Conservation (phyloP, 2,888 invertebrate species). For the Notodonta ziczac region DNA sequence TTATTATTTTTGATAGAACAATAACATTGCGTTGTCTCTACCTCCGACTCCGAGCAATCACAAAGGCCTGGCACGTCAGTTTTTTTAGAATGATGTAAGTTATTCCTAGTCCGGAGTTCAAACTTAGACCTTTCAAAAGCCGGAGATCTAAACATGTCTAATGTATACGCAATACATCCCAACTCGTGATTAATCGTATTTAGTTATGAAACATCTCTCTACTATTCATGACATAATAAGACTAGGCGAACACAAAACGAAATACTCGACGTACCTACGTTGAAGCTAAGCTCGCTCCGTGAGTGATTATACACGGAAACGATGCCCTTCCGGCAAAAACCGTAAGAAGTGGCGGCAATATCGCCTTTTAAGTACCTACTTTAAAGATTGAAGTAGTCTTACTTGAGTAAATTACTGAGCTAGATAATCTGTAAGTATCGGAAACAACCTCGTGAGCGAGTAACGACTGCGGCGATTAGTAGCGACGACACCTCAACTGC, state of each 20-base stretch:
- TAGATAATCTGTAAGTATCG: constrained; percentile 24
- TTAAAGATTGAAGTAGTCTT: constrained; percentile 23
- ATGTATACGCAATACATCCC: neutral
- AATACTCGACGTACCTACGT: neutral
- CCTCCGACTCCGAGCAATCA: too few species aligned
- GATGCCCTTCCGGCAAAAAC: constrained; percentile 48
- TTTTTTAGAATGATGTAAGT: too few species aligned
- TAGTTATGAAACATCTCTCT: neutral
- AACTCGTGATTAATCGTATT: neutral
- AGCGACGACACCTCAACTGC: constrained; percentile 32
- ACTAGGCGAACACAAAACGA: constrained; percentile 1
- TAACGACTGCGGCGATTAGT: constrained; percentile 24
- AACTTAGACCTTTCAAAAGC: too few species aligned
- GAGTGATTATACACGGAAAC: constrained; percentile 44
- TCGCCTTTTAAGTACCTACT: constrained; percentile 28
- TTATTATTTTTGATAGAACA: too few species aligned
- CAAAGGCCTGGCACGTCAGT: too few species aligned
- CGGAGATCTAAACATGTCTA: neutral
- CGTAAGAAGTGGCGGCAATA: constrained; percentile 42
- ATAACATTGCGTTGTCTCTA: too few species aligned
- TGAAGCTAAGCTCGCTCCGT: constrained; percentile 10
- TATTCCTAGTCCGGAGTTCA: too few species aligned
- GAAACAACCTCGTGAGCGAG: constrained; percentile 21
- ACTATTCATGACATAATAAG: neutral
- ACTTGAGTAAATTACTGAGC: constrained; percentile 22